phyloP scores from a whole-genome alignment of 1,140 invertebrate species.

The Drosophila seguyi region DNA sequence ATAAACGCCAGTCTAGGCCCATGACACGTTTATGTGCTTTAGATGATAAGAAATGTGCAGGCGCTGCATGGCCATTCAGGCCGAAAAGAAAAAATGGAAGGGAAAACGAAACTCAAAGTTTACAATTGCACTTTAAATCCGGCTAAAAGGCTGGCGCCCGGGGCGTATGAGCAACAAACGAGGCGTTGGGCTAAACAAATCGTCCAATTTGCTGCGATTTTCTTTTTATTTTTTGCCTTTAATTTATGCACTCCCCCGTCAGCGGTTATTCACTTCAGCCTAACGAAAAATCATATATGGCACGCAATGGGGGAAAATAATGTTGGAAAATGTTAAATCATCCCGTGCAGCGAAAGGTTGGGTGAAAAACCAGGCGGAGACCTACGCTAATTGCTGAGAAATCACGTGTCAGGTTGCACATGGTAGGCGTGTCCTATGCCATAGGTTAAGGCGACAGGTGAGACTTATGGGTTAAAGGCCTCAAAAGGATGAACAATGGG shows the following conservation, averaged over 20 bases:
- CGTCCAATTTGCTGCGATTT: constrained; percentile 50
- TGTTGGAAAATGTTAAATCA: constrained; percentile 40
- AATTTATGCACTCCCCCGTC: constrained; percentile 61
- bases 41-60: constrained; percentile 74
- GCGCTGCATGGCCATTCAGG: constrained; percentile 51
- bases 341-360: constrained; percentile 23
- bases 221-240: constrained; percentile 34
- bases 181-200: constrained; percentile 68
- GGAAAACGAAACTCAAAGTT: constrained; percentile 3
- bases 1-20: constrained; percentile 55
- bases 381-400: constrained; percentile 63
- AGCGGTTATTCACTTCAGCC: constrained; percentile 41
- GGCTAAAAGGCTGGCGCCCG: constrained; percentile 43
- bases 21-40: constrained; percentile 66
- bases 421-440: constrained; percentile 15
- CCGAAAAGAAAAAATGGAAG: constrained; percentile 7
- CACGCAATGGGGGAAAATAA: constrained; percentile 57
- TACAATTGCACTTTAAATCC: constrained; percentile 48
- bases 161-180: constrained; percentile 70
- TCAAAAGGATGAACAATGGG: constrained; percentile 10
- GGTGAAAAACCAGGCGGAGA: constrained; percentile 23
- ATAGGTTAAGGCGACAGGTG: constrained; percentile 28
- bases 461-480: not conserved
- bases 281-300: constrained; percentile 59
- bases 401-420: constrained; percentile 64